These are phyloP conservation scores for Mesoclemmys tuberculata DNA, from an alignment of 2,113 vertebrate genomes.

Conservation along the genomic window DNA sequence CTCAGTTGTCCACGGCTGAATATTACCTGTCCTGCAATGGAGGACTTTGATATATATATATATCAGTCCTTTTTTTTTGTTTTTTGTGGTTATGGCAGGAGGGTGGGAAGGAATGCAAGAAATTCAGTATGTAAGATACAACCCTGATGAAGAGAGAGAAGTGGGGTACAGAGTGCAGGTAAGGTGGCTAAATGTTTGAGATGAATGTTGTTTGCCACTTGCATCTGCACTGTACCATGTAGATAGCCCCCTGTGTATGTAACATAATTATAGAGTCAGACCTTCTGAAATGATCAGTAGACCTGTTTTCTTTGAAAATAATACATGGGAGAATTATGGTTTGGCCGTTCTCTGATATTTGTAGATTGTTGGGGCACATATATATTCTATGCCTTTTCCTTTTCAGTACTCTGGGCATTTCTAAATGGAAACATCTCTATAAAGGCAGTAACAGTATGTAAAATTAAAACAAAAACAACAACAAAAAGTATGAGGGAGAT, in stretches of 20 bases:
- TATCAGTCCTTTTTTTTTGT: too few species aligned
- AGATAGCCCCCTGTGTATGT: fast-evolving
- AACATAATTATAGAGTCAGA: neutral
- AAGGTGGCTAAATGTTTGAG: neutral
- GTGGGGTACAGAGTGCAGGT: neutral
- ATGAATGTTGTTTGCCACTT: fast-evolving
- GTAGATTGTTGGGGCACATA: neutral
- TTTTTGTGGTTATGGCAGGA: neutral
- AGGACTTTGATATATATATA: too few species aligned
- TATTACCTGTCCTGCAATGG: neutral
- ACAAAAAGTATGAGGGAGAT: neutral
- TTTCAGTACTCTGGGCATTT: neutral
- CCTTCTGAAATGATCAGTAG: neutral
- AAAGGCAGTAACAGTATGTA: neutral
- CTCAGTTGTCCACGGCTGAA: neutral
- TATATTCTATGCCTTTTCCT: neutral
- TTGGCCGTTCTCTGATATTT: neutral
- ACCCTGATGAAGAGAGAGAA: neutral
- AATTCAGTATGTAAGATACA: neutral
- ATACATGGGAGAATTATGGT: neutral
- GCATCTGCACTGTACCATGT: neutral
- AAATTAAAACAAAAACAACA: neutral
- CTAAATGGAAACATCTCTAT: neutral
- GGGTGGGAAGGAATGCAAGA: neutral
- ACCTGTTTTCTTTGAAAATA: neutral